phyloP scores from a whole-genome alignment of 2,888 invertebrate species.

The Coelogynopora nodosa region DNA sequence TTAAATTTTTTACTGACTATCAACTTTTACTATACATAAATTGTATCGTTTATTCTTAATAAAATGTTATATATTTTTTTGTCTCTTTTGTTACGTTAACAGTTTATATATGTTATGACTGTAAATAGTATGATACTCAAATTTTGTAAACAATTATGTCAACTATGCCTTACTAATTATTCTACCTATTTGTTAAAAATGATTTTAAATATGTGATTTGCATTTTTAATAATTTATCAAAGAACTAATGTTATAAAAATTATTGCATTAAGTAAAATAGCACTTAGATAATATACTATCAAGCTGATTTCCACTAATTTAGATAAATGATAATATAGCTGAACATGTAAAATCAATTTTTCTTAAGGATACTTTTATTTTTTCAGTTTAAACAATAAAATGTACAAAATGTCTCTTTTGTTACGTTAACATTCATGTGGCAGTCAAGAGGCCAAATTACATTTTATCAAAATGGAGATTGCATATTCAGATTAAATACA shows the following conservation, averaged over 20 bases:
- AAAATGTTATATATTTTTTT: neutral
- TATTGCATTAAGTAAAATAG: neutral
- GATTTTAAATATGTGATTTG: neutral
- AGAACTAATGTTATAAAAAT: neutral
- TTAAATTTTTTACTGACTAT: neutral
- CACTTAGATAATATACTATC: neutral
- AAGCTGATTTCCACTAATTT: neutral
- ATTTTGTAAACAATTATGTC: neutral
- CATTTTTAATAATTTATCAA: neutral
- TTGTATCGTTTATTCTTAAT: too few relatives aligned
- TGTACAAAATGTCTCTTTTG: neutral
- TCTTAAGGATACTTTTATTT: neutral
- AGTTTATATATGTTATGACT: neutral
- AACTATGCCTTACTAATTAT: neutral
- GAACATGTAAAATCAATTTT: neutral
- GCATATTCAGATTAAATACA: neutral
- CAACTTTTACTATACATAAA: too few relatives aligned
- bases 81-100: neutral
- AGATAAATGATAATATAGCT: neutral
- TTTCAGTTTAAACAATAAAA: neutral
- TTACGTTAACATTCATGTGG: neutral
- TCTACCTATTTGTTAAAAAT: neutral
- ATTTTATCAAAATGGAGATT: neutral
- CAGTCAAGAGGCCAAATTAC: neutral
- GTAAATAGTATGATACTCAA: neutral